Base-by-base conservation (phyloP, 1,140 invertebrate genomes). In the Sycophaga agraensis region DNA sequence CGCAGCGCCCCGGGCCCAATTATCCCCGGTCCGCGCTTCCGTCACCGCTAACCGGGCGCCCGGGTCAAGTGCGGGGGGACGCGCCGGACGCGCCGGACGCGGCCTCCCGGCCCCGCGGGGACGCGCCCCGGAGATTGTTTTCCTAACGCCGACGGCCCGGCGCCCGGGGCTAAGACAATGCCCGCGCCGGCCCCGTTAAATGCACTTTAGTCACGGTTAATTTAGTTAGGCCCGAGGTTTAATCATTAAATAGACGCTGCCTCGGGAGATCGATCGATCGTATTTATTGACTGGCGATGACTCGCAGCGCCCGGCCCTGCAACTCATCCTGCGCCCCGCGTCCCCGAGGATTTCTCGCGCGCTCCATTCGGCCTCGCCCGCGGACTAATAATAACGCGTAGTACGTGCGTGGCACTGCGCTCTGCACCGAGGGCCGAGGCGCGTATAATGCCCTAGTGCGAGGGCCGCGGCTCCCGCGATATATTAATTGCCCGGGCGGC, bases 131-230 rank as follows among this genome's bases (percentile, higher is more conserved):
- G 19, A 34, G 12, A 19, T 50, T 35, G 2, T 22, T 4, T 21
- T 14, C 19, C 49, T 17, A 37, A 11, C 4, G 28, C 49, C 28
- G 37, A 35, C 49, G 34, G 19, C 37, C 37, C 22, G n/a, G 17
- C 49, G 2, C 14, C 0, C 16, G 26, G 0, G 16, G 17, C 28
- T 46, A 16, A 53, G 59, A 63, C 56, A 59, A 64, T 69, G 70
- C 46, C 57, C 19, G 9, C 39, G 48, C 42, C 40, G 40, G 39
- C 28, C 22, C 46, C 42, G 68, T 73, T 71, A 73, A 77, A 77
- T 70, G 75, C 69, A 70, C 65, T 78, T 79, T 79, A 75, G 75
- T 77, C 74, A 78, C 69, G 72, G 78, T 78, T 80, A 78, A 80
- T 81, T 81, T 78, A 64, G 77, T 78, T 79, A 80, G 72, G 64